Evolutionary conservation across 2,113 vertebrate genomes (phyloP).

Genomic region (Protobothrops mucrosquamatus): DNA sequence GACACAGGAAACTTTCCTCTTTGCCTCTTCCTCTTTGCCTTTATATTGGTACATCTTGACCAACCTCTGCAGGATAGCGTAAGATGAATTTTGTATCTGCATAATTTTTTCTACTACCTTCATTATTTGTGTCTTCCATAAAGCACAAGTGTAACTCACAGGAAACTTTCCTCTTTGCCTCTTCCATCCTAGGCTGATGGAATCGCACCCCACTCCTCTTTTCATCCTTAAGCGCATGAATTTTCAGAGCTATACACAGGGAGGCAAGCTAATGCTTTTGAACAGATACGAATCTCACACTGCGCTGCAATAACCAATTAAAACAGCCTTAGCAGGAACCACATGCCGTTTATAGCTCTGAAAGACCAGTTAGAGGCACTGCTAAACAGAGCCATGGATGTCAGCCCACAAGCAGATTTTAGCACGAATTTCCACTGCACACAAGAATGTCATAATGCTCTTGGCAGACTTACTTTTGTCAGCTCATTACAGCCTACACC

Average conservation of each 20-base stretch:
- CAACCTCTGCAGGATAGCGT: not conserved
- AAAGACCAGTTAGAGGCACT: constrained; percentile 1
- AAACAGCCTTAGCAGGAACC: constrained; percentile 20
- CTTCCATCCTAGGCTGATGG: not conserved
- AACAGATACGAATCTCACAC: constrained; percentile 11
- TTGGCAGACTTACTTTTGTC: constrained; percentile 24
- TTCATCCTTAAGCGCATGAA: constrained; percentile 3
- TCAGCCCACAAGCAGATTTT: constrained; percentile 26
- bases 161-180: not conserved
- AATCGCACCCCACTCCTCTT: not conserved
- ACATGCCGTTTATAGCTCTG: constrained; percentile 25
- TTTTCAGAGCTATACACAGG: not conserved
- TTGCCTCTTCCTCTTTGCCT: too few species aligned
- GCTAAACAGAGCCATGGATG: constrained; percentile 27
- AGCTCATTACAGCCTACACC: constrained; percentile 31
- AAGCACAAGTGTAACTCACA: not conserved
- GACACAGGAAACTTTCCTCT: too few species aligned
- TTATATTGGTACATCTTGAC: not conserved
- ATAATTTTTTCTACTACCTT: not conserved
- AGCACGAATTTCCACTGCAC: not conserved
- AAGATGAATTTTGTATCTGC: not conserved
- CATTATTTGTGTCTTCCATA: not conserved
- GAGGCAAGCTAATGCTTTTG: not conserved
- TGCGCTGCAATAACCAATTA: not conserved
- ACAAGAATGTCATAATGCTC: not conserved